Percentiles rank a stretch among this genome's conserved stretches.
Evolutionary conservation across 2,888 invertebrate genomes (phyloP).

Genomic region (Pollenia griseotomentosa): DNA sequence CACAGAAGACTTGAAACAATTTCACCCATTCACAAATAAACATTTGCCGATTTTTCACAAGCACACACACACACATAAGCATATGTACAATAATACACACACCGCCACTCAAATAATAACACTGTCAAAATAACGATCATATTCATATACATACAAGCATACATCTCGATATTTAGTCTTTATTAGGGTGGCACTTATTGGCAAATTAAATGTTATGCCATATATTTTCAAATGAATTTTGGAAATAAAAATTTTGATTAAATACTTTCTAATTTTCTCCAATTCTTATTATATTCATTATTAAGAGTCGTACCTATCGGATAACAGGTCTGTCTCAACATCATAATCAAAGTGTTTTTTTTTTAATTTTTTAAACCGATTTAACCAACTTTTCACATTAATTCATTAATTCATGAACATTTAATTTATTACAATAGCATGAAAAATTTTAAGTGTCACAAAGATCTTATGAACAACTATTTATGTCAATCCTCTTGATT

Average conservation of each 20-base stretch:
- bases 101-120: slow-evolving; percentile 15
- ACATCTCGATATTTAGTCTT: slow-evolving; percentile 34
- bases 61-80: slow-evolving; percentile 36
- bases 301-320: too few relatives aligned
- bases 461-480: too few relatives aligned
- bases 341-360: too few relatives aligned
- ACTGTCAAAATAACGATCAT: slow-evolving; percentile 66
- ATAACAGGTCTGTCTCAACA: too few relatives aligned
- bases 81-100: slow-evolving; percentile 39
- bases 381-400: too few relatives aligned
- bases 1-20: slow-evolving; percentile 82
- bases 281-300: too few relatives aligned
- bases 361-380: too few relatives aligned
- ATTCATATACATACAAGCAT: slow-evolving; percentile 52
- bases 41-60: slow-evolving; percentile 48
- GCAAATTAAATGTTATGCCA: not conserved
- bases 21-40: slow-evolving; percentile 69
- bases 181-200: slow-evolving; percentile 38
- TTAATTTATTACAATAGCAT: too few relatives aligned
- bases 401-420: too few relatives aligned
- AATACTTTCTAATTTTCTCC: not conserved
- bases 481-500: too few relatives aligned
- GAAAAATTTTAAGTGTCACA: too few relatives aligned
- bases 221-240: too few relatives aligned
- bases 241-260: not conserved